Evolutionary conservation across 2,797 vertebrate genomes (phyloP).

Genomic region (Pitangus sulphuratus): DNA sequence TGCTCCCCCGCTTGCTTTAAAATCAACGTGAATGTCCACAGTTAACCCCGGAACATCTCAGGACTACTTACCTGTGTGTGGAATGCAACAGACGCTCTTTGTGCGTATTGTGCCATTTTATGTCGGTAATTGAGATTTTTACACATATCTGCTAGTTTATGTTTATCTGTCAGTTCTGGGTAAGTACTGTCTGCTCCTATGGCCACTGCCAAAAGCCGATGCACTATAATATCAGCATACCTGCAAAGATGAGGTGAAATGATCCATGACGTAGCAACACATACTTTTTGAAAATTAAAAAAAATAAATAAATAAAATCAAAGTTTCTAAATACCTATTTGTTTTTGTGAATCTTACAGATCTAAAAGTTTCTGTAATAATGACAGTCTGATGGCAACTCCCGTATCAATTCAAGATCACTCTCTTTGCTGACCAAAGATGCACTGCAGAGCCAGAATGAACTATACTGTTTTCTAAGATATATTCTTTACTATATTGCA

Average conservation of each 20-base stretch:
- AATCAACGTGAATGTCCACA: background rate
- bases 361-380: background rate
- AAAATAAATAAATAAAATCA: background rate
- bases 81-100: slow-evolving; percentile 93
- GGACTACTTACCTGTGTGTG: slow-evolving; percentile 88
- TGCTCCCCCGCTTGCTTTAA: background rate
- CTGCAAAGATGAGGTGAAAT: slow-evolving; percentile 66
- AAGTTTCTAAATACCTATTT: background rate
- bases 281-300: background rate
- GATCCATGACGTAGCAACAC: background rate
- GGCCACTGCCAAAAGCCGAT: slow-evolving; percentile 91
- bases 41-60: background rate
- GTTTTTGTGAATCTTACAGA: background rate
- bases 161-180: slow-evolving; percentile 93
- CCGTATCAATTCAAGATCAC: background rate
- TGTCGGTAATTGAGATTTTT: slow-evolving; percentile 98
- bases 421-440: background rate
- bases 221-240: slow-evolving; percentile 95
- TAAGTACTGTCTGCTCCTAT: slow-evolving; percentile 92
- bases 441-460: background rate
- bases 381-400: background rate
- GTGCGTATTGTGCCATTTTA: slow-evolving; percentile 98
- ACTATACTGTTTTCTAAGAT: background rate
- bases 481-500: background rate
- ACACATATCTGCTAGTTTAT: slow-evolving; percentile 89